Conservation (phyloP, 2,888 invertebrate species). For the Orchestes rusci region DNA sequence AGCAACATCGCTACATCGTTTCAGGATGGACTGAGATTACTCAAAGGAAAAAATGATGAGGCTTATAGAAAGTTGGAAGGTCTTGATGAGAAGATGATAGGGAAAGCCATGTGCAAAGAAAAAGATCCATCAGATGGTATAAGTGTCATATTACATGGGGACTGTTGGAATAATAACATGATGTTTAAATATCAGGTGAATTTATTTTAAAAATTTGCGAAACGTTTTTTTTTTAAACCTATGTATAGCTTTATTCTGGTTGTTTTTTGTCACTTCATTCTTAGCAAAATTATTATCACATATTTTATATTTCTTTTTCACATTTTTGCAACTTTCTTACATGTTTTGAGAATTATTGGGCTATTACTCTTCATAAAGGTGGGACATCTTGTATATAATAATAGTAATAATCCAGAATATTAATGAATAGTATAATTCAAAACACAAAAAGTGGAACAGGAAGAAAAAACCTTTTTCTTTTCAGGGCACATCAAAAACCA, state of each 20-base stretch:
- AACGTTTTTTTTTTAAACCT: not conserved
- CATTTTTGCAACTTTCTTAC: too few species aligned
- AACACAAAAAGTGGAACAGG: too few species aligned
- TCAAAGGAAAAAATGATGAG: constrained; percentile 17
- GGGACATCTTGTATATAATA: too few species aligned
- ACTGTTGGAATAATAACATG: constrained; percentile 37
- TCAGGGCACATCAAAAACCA: constrained; percentile 25
- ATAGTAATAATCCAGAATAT: too few species aligned
- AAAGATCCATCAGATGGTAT: constrained; percentile 19
- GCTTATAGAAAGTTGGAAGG: constrained; percentile 25
- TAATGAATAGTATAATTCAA: too few species aligned
- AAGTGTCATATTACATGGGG: constrained; percentile 32
- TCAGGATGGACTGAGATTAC: constrained; percentile 19
- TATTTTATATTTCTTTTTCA: too few species aligned
- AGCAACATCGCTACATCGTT: constrained; percentile 17
- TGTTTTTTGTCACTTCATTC: too few species aligned
- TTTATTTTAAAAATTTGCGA: not conserved
- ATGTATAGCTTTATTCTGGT: too few species aligned
- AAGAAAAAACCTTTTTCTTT: too few species aligned
- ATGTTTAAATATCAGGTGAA: constrained; percentile 35
- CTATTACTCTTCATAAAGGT: too few species aligned
- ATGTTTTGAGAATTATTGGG: too few species aligned
- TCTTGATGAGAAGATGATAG: constrained; percentile 13
- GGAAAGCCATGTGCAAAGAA: constrained; percentile 10
- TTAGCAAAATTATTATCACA: too few species aligned